Evolutionary conservation across 2,888 invertebrate genomes (phyloP).

Genomic region (Leucophenga maculata): DNA sequence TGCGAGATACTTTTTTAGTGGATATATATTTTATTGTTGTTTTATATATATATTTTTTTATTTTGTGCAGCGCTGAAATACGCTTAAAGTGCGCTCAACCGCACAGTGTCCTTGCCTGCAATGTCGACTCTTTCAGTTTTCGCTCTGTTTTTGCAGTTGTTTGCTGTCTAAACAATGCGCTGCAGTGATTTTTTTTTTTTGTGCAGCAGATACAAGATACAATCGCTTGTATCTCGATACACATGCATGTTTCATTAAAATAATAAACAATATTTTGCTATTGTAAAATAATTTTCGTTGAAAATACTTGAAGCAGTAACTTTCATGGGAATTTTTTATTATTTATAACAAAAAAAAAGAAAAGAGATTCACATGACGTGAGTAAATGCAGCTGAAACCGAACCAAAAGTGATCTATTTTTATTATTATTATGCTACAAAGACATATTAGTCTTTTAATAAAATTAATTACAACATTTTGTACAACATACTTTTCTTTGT

Average conservation of each 20-base stretch:
- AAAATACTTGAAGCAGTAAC: conserved; percentile 2
- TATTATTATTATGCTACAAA: conserved; percentile 5
- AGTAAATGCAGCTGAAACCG: background rate
- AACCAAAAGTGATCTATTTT: conserved; percentile 3
- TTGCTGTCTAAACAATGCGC: too few relatives aligned
- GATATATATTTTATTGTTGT: background rate
- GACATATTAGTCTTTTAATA: conserved; percentile 29
- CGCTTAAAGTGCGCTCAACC: conserved; percentile 64
- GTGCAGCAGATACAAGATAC: background rate
- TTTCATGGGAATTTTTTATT: conserved; percentile 18
- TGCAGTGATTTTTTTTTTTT: conserved; percentile 5
- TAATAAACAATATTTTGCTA: conserved; percentile 16
- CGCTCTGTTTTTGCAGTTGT: conserved; percentile 21
- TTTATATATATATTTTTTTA: background rate
- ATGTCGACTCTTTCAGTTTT: background rate
- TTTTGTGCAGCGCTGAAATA: conserved; percentile 32
- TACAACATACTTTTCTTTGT: conserved; percentile 50
- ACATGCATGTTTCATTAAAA: conserved; percentile 3
- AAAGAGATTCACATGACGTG: background rate
- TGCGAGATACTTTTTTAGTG: background rate
- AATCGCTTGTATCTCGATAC: background rate
- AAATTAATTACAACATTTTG: conserved; percentile 64
- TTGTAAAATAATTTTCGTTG: conserved; percentile 7
- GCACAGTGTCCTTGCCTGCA: conserved; percentile 51
- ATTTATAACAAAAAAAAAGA: background rate